A percentile compares a stretch with the other conserved stretches of the same genome.
phyloP scores from a whole-genome alignment of 2,888 invertebrate genomes.

The Rhimphoctona megacephalus region DNA sequence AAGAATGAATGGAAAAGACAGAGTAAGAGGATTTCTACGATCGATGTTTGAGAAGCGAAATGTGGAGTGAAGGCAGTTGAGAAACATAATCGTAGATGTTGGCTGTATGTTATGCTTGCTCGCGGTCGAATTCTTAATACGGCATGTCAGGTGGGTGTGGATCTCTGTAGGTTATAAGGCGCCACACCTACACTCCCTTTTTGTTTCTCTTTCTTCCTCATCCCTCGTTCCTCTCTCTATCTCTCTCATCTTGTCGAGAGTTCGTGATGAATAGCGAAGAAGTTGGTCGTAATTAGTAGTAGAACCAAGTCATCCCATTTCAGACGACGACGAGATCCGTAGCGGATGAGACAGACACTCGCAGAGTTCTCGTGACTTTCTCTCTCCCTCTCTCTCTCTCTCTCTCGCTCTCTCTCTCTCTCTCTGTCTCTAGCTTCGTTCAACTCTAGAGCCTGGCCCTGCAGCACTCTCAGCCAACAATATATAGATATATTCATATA shows the following conservation, averaged over 20 bases:
- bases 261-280: slow-evolving; percentile 53
- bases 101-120: slow-evolving; percentile 34
- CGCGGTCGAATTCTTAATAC: slow-evolving; percentile 56
- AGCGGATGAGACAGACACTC: slow-evolving; percentile 30
- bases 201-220: background rate
- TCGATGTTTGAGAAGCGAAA: slow-evolving; percentile 45
- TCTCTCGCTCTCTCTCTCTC: slow-evolving; percentile 1
- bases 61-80: slow-evolving; percentile 22
- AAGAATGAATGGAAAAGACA: background rate
- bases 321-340: slow-evolving; percentile 45
- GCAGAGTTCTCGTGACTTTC: slow-evolving; percentile 11
- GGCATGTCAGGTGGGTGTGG: slow-evolving; percentile 55
- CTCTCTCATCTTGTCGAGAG: slow-evolving; percentile 21
- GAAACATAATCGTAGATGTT: slow-evolving; percentile 48
- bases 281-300: slow-evolving; percentile 61
- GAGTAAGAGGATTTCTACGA: slow-evolving; percentile 28
- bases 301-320: slow-evolving; percentile 56
- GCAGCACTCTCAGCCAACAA: slow-evolving; percentile 32
- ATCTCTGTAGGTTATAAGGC: slow-evolving; percentile 35
- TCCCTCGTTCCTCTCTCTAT: background rate
- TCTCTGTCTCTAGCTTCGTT: slow-evolving; percentile 14
- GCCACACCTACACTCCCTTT: slow-evolving; percentile 55
- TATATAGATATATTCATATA: background rate
- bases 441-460: slow-evolving; percentile 6
- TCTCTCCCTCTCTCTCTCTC: background rate